These are phyloP conservation scores for Rhinoptilus africanus DNA, from an alignment of 2,113 vertebrate genomes.

Conservation along the genomic window DNA sequence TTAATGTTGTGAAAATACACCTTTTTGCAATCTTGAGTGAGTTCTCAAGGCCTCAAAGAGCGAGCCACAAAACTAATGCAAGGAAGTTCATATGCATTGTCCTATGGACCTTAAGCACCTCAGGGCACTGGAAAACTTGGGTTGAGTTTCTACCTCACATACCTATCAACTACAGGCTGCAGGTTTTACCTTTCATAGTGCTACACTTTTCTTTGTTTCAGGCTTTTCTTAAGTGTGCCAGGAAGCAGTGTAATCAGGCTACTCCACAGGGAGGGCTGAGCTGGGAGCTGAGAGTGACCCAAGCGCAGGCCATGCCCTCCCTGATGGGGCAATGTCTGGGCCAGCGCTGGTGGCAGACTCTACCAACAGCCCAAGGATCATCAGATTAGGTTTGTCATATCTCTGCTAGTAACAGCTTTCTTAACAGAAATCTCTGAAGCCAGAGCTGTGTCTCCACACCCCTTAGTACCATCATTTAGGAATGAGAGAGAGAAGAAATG, in stretches of 20 bases:
- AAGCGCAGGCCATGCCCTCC: background rate
- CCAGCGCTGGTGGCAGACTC: background rate
- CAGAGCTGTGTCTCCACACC: background rate
- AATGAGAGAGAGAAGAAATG: background rate
- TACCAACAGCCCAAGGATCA: background rate
- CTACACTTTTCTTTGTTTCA: background rate
- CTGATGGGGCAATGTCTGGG: rapidly evolving
- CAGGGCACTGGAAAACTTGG: background rate
- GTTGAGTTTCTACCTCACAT: background rate
- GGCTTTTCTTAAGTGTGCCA: background rate
- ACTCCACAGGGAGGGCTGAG: rapidly evolving
- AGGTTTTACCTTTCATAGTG: background rate
- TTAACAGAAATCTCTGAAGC: background rate
- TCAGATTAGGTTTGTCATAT: background rate
- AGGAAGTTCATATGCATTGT: background rate
- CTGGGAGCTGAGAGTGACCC: background rate
- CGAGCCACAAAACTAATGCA: background rate
- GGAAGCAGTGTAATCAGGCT: background rate
- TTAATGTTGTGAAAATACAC: background rate
- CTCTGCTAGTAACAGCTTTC: background rate
- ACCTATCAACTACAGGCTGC: background rate
- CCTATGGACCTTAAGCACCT: background rate
- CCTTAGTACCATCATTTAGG: background rate
- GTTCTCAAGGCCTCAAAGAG: background rate
- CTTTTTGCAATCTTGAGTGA: background rate